Base-by-base conservation (phyloP, 2,113 vertebrate genomes). In the Nothocercus julius region DNA sequence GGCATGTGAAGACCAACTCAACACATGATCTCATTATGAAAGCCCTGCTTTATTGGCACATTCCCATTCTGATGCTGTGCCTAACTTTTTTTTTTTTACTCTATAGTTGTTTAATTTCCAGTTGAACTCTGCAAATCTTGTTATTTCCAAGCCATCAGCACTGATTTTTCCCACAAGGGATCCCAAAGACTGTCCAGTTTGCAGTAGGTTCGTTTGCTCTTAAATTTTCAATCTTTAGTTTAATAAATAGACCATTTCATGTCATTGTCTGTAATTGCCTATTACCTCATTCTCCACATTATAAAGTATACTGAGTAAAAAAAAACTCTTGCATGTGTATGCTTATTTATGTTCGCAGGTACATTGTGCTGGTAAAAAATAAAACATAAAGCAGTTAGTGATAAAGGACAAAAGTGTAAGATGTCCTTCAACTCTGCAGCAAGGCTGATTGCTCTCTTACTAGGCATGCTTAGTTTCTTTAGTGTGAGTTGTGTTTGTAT, bases 131-230 rank as follows among this genome's bases (percentile, higher is more conserved):
- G 49, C 8, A 93, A 91, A 89, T 91, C 40, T 32, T 53, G 13
- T 42, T 49, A 44, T 62, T 93, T 88, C 36, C 28, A 36, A 62
- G n/a, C 44, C 68, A 20, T 82, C 34, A 38, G 44, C 80, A 69
- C 40, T 95, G 34, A 87, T 90, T 87, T 87, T 94, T 80, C 86
- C 76, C 51, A 11, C 59, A 68, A 81, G 38, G 25, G 22, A 38
- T n/a, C 80, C 67, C 28, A 66, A 90, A 87, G 59, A 47, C 58
- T 38, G 22, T 72, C 13, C 6, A 22, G 38, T 90, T 93, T 85
- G 85, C 79, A 68, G 15, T 36, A 75, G 62, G 13, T 36, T 44
- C 32, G 34, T 85, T 76, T 85, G 24, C 20, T 93, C 59, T 88
- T 64, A 74, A 74, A 63, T 89, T 74, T 77, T 80, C 80, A 56